These are phyloP conservation scores for Sylvia atricapilla DNA, from an alignment of 2,113 vertebrate species.

Conservation along the genomic window DNA sequence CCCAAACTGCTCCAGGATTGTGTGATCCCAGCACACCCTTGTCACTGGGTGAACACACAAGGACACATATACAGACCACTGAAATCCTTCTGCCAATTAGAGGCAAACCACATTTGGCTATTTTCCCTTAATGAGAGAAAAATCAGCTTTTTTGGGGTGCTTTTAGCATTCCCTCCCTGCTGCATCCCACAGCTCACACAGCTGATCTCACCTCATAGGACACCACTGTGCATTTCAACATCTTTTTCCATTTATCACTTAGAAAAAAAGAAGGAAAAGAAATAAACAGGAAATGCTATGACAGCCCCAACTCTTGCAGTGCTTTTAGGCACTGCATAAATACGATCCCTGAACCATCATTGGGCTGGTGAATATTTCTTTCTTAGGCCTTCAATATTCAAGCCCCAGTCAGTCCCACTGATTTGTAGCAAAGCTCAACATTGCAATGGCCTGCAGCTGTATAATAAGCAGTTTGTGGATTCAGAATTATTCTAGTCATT, in stretches of 20 bases:
- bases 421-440: constrained; percentile 15
- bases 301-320: neutral
- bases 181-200: neutral
- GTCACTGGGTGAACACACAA: neutral
- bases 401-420: neutral
- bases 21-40: neutral
- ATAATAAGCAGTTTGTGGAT: constrained; percentile 2
- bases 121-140: neutral
- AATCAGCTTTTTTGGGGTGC: neutral
- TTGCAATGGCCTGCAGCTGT: constrained; percentile 28
- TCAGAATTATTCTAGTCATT: constrained; percentile 25
- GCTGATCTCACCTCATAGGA: neutral
- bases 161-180: neutral
- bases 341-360: neutral
- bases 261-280: neutral
- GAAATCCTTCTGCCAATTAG: neutral
- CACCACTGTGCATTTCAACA: neutral
- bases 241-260: neutral
- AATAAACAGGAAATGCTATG: neutral
- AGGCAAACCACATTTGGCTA: neutral
- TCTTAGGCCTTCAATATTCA: neutral
- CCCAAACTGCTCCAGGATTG: neutral
- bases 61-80: neutral
- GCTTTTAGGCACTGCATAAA: neutral
- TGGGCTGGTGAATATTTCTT: neutral